Conservation (phyloP, 2,888 invertebrate species). For the Pecten maximus region DNA sequence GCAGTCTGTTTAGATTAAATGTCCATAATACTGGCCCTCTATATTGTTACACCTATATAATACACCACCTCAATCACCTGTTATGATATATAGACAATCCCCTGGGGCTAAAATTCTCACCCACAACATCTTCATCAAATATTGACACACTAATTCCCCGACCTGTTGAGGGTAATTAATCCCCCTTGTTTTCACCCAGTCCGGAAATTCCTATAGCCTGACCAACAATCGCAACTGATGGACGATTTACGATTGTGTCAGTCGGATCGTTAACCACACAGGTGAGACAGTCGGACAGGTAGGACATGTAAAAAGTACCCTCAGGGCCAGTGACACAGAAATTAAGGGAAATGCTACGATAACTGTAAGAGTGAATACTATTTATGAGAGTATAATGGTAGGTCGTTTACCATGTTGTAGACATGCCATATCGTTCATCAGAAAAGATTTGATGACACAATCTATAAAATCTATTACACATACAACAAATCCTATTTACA, state of each 20-base stretch:
- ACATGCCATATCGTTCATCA: neutral
- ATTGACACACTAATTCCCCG: neutral
- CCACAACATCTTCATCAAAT: neutral
- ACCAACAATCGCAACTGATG: neutral
- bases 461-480: neutral
- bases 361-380: neutral
- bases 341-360: neutral
- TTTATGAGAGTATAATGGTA: neutral
- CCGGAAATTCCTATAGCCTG: neutral
- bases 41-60: neutral
- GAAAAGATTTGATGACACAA: neutral
- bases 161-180: neutral
- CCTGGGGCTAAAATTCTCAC: neutral
- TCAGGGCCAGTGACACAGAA: neutral
- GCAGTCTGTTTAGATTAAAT: too few species aligned
- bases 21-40: too few species aligned
- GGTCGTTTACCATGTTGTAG: neutral
- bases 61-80: neutral
- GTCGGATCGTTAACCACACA: neutral
- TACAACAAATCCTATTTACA: slow-evolving; percentile 6
- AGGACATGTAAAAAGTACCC: neutral
- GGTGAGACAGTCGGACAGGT: neutral
- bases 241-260: neutral
- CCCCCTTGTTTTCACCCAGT: slow-evolving; percentile 6
- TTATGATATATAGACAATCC: neutral